Conservation (phyloP, 2,888 invertebrate species). For the Dasypogon diadema region DNA sequence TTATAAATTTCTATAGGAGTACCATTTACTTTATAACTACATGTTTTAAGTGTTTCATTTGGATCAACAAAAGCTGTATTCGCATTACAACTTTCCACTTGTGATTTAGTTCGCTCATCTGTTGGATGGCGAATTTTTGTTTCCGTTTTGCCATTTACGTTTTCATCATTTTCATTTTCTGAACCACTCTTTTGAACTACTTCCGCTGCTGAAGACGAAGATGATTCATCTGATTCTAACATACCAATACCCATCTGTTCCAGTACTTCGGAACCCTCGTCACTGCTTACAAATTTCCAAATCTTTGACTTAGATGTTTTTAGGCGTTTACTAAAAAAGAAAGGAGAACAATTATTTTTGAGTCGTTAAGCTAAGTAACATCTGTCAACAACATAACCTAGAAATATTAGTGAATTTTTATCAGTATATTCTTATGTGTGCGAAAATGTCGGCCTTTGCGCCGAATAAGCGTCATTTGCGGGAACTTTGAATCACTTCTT, state of each 20-base stretch:
- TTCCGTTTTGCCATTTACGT: slow-evolving; percentile 62
- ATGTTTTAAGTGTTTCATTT: slow-evolving; percentile 58
- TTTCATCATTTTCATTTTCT: slow-evolving; percentile 62
- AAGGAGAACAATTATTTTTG: no score
- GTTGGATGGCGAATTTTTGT: not conserved
- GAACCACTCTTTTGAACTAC: slow-evolving; percentile 61
- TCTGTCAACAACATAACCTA: no score
- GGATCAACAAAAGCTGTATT: slow-evolving; percentile 57
- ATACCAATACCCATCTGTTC: slow-evolving; percentile 74
- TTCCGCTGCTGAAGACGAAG: slow-evolving; percentile 61
- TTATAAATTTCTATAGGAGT: slow-evolving; percentile 62
- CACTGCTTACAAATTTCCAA: slow-evolving; percentile 56
- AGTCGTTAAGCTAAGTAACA: no score
- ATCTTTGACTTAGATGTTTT: slow-evolving; percentile 29
- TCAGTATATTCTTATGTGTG: no score
- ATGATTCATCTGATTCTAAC: slow-evolving; percentile 71
- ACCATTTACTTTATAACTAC: slow-evolving; percentile 50
- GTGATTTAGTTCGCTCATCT: not conserved
- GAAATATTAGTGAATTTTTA: no score
- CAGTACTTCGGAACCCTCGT: slow-evolving; percentile 63
- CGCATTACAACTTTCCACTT: not conserved
- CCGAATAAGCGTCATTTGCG: no score
- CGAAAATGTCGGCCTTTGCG: no score
- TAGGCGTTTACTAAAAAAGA: slow-evolving; percentile 52
- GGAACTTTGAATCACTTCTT: no score